Evolutionary conservation across 2,113 vertebrate genomes (phyloP), one percentile per base, ranked within the genome.

Genomic region (Neogobius melanostomus): DNA sequence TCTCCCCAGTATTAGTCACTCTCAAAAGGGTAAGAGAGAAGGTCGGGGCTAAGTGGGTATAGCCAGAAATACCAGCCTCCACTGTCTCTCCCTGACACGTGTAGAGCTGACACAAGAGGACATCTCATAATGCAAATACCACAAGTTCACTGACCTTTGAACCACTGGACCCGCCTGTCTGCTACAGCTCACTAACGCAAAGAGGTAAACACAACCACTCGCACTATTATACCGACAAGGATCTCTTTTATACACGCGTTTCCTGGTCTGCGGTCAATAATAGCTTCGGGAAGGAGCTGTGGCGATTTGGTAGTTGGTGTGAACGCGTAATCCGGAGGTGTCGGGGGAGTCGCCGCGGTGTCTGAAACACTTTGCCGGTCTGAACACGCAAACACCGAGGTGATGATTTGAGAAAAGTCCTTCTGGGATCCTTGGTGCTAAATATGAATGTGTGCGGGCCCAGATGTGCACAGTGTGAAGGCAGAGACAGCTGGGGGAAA

Each of bases 81-180:
- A 64, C 69, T 79, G 51, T 46, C 46, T 53, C 65, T 76, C 72
- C 71, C 68, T 67, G 81, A 83, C n/a, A n/a, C n/a, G n/a, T n/a
- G n/a, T n/a, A n/a, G n/a, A n/a, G n/a, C n/a, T n/a, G n/a, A n/a
- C 74, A 80, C 80, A 87, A 84, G 75, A 21, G 44, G 82, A 88
- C 88, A 75, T 81, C 82, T 77, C 76, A 79, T 84, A 85, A 86
- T 84, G 84, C 76, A 87, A 91, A 87, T 88, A 79, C 72, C 76
- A 70, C 72, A 59, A 54, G 74, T 81, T 84, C 71, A 47, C 71
- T 84, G 85, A 75, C 81, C 83, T 88, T 77, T 83, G 17, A 47
- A 80, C 77, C 81, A 70, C 66, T 0, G 47, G 76, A 80, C 60
- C 65, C 49, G 17, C 21, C 68, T 82, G 85, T 80, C 77, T 74